Base-by-base conservation (phyloP, 2,113 vertebrate genomes). In the Silurus meridionalis region DNA sequence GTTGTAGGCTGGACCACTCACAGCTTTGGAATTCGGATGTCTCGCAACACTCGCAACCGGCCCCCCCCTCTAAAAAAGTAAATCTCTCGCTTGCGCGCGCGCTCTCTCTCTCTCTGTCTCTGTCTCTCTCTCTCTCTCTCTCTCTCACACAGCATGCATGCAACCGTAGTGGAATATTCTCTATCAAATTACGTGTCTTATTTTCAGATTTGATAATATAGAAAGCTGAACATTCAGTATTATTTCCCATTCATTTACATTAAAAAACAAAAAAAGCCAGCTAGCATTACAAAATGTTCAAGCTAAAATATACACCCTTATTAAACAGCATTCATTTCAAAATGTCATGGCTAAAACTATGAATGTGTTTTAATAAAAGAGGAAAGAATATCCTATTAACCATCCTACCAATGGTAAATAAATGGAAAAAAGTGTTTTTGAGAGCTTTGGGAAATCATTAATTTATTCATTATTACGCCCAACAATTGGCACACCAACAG, bases 1-100 rank as follows among this genome's bases (percentile, higher is more conserved):
- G 95, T 95, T 95, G 89, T 90, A 83, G 91, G 90, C 64, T 91
- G 79, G 91, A 91, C 95, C 94, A 94, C 92, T 94, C 77, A 89
- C 48, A 50, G 7, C 48, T 80, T 0, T 28, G 10, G 10, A 48
- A 69, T 72, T 67, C 46, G 17, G 6, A 10, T 0, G 15, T 28
- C 25, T 89, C 92, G 83, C 61, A 75, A 88, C 83, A 57, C 85
- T 57, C 52, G 55, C 61, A 63, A 19, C 84, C 84, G 25, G 8
- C 6, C 23, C 66, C 81, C 37, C 37, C 37, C 37, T 2, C 37
- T 2, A 37, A 50, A 58, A 46, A 46, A 6, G 0, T 21, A 52
- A 57, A 48, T 9, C 14, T 83, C 25, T 72, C 8, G 55, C 78
- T 9, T 21, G 8, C 37, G 17, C 67, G 0, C 48, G 8, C 58